Evolutionary conservation across 2,888 invertebrate genomes (phyloP), one percentile per base, ranked within the genome.

Genomic region (Drosophila austrosaltans): DNA sequence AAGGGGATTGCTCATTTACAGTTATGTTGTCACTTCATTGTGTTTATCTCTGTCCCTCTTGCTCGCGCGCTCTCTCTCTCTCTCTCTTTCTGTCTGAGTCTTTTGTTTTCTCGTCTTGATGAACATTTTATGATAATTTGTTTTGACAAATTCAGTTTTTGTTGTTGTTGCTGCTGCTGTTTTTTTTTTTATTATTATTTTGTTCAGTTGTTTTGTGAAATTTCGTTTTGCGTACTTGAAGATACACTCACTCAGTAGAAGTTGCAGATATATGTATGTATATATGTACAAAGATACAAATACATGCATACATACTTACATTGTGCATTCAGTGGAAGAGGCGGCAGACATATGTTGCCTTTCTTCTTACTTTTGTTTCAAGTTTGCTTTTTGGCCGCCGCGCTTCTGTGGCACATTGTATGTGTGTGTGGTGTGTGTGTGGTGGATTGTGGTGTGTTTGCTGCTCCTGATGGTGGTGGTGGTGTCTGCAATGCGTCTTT

Each of bases 401-500:
- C 36, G 36, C 25, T 22, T 48, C 48, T 22, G 48, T 48, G 44
- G 8, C 44, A 44, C 20, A 22, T 48, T 30, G 36, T 16, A 8
- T 39, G 58, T 22, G n/a, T n/a, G 32, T 60, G 30, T 48, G 48
- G 32, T 60, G 30, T 48, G 48, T 48, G 48, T 22, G 48, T 22
- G 48, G 48, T 22, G 25, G 25, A 4, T 22, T 48, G 48, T 12
- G 3, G 25, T 8, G 25, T 25, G 30, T 30, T 30, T 30, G 4
- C 30, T 30, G 6, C 30, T 30, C 5, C 30, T 30, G 30, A 4
- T 30, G 5, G 8, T 44, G 16, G 16, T 48, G 44, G 44, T 48
- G 44, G 44, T 48, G 85, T 87, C 83, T 88, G 89, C 87, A 89
- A 72, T 85, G 85, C 89, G 85, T 87, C 85, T 85, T 85, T 85